phyloP scores from a whole-genome alignment of 2,888 invertebrate species.

The Chouioia cunea region DNA sequence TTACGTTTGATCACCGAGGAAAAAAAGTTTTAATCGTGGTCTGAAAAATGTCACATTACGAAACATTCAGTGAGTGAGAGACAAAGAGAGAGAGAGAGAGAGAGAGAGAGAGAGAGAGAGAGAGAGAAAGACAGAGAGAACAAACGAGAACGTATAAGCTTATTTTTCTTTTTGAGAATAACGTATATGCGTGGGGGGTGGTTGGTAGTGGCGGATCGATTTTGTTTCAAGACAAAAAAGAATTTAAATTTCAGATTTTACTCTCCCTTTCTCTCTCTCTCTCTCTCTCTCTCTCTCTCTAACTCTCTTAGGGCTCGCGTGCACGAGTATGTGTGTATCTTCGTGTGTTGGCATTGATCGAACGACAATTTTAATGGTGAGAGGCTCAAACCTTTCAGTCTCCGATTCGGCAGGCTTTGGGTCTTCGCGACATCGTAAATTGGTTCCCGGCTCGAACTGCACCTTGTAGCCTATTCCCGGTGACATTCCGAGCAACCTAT shows the following conservation, averaged over 20 bases:
- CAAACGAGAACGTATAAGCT: too few species aligned
- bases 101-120: background rate
- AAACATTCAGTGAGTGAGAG: too few species aligned
- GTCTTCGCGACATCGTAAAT: constrained; percentile 67
- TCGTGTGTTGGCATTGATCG: background rate
- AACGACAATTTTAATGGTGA: background rate
- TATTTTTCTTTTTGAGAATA: too few species aligned
- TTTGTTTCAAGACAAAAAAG: too few species aligned
- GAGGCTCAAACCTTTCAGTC: constrained; percentile 62
- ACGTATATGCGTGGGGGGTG: background rate
- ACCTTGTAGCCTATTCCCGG: constrained; percentile 66
- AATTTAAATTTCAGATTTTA: too few species aligned
- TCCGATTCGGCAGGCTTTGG: constrained; percentile 55
- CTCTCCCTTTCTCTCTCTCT: too few species aligned
- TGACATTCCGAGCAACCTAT: constrained; percentile 67
- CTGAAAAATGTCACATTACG: background rate
- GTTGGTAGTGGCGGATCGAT: too few species aligned
- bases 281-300: too few species aligned
- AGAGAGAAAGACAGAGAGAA: constrained; percentile 2
- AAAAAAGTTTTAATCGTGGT: too few species aligned
- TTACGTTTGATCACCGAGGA: too few species aligned
- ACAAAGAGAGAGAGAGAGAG: background rate
- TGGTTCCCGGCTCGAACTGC: constrained; percentile 66
- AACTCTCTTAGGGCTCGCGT: constrained; percentile 10
- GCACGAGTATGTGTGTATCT: background rate